phyloP scores from a whole-genome alignment of 2,113 vertebrate genomes.

The Zingel zingel region DNA sequence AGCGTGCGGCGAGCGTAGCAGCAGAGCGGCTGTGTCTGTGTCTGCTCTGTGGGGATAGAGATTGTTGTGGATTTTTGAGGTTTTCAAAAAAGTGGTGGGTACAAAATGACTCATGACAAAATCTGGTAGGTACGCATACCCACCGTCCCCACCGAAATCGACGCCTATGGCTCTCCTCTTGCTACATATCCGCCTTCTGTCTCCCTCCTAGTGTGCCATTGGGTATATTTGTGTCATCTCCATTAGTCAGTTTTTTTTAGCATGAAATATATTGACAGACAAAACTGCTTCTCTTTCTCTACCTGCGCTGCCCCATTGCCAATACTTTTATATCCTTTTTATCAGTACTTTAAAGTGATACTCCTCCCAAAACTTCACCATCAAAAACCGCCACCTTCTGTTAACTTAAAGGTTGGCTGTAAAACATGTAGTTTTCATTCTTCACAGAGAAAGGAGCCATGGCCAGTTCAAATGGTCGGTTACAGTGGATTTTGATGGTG shows the following conservation, averaged over 20 bases:
- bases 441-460: background rate
- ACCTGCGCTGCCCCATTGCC: constrained; percentile 14
- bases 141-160: no score
- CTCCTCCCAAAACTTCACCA: constrained; percentile 23
- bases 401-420: constrained; percentile 1
- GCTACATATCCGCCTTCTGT: background rate
- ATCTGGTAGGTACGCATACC: no score
- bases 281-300: constrained; percentile 16
- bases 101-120: no score
- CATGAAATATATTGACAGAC: constrained; percentile 55
- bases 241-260: constrained; percentile 45
- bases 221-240: constrained; percentile 46
- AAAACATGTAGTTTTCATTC: constrained; percentile 21
- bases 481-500: background rate
- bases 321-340: constrained; percentile 22
- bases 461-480: background rate
- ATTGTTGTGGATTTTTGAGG: no score
- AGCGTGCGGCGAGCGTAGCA: no score
- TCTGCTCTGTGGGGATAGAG: no score
- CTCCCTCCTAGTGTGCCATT: constrained; percentile 4
- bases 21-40: no score
- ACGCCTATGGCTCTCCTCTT: constrained; percentile 18
- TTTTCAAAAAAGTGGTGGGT: no score
- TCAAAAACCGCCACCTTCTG: background rate
- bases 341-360: constrained; percentile 17